Conservation (phyloP, 2,113 vertebrate species). For the Tamias sibiricus region DNA sequence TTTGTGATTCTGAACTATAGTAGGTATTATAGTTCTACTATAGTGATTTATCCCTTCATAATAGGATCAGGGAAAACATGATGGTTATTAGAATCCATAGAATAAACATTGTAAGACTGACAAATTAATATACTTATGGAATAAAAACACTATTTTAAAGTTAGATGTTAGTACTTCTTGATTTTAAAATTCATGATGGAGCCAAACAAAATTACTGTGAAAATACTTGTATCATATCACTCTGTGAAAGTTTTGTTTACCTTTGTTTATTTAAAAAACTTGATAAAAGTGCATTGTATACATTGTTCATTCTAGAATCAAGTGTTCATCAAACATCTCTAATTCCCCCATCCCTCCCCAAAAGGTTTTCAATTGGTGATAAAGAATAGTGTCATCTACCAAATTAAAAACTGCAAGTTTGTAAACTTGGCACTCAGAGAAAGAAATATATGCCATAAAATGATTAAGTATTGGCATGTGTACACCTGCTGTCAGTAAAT, state of each 20-base stretch:
- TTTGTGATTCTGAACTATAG: conserved; percentile 23
- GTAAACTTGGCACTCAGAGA: conserved; percentile 81
- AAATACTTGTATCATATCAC: conserved; percentile 64
- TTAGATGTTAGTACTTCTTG: conserved; percentile 38
- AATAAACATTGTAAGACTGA: not conserved
- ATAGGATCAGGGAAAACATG: conserved; percentile 21
- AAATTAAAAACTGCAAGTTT: conserved; percentile 74
- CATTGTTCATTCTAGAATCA: conserved; percentile 68
- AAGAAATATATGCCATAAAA: conserved; percentile 76
- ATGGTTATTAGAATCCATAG: conserved; percentile 17
- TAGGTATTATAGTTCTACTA: conserved; percentile 10
- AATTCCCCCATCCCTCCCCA: conserved; percentile 39
- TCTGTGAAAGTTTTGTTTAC: conserved; percentile 50
- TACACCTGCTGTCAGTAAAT: conserved; percentile 75
- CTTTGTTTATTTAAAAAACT: conserved; percentile 72
- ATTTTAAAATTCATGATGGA: conserved; percentile 50
- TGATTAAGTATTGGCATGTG: conserved; percentile 68
- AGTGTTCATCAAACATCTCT: conserved; percentile 80
- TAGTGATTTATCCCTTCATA: not conserved
- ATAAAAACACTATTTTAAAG: conserved; percentile 37
- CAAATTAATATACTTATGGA: not conserved
- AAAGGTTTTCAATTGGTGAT: conserved; percentile 64
- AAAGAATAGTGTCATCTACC: conserved; percentile 69
- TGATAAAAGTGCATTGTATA: conserved; percentile 74
- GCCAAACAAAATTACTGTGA: conserved; percentile 31